A percentile compares a stretch with the other conserved stretches of the same genome.
phyloP scores from a whole-genome alignment of 2,888 invertebrate species.

The Heliconius charithonia region DNA sequence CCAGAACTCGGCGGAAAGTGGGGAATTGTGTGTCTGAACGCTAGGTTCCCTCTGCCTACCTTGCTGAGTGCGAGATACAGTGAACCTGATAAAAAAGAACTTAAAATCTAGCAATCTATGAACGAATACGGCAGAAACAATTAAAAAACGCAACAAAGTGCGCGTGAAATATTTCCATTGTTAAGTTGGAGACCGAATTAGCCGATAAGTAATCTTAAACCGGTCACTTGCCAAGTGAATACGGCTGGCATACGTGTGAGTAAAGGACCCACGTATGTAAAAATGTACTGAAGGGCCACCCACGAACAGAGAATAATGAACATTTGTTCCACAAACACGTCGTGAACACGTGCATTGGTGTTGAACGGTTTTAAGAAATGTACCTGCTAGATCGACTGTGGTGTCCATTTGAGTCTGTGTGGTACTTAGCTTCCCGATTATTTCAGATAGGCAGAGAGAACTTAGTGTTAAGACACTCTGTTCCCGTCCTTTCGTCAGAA shows the following conservation, averaged over 20 bases:
- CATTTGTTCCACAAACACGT: conserved; percentile 40
- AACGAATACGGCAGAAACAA: conserved; percentile 20
- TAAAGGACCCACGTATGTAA: conserved; percentile 53
- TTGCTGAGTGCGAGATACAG: no score
- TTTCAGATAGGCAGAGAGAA: neutral
- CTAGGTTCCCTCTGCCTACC: no score
- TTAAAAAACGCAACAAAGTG: conserved; percentile 43
- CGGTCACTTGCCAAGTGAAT: conserved; percentile 13
- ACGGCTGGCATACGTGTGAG: conserved; percentile 20
- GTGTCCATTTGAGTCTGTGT: neutral
- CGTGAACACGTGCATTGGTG: conserved; percentile 30
- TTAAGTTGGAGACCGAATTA: conserved; percentile 36
- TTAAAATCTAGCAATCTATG: conserved; percentile 19
- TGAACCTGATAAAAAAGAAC: no score
- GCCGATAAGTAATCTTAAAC: conserved; percentile 34
- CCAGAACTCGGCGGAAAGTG: no score
- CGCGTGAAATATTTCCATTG: conserved; percentile 46
- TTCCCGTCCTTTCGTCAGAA: neutral
- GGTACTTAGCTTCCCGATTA: neutral
- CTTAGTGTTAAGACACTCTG: neutral
- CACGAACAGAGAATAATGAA: conserved; percentile 60
- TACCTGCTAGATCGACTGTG: neutral
- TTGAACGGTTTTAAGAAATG: conserved; percentile 14
- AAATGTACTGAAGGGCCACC: conserved; percentile 72
- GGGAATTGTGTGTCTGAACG: no score